Conservation (phyloP, 2,888 invertebrate genomes). For the Adelognathus sp. region DNA sequence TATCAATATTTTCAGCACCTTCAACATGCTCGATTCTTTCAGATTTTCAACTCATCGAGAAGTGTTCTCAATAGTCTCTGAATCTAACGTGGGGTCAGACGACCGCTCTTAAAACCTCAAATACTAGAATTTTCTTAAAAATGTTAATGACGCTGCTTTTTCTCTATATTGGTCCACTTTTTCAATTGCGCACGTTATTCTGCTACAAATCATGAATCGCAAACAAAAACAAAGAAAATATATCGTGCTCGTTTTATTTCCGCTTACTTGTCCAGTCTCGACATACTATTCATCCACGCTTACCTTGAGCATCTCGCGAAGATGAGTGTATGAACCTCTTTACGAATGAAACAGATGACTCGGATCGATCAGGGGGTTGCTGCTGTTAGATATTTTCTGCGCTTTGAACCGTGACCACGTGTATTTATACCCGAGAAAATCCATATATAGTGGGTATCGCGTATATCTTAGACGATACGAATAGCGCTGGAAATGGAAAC, state of each 20-base stretch:
- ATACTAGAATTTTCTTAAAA: too few species aligned
- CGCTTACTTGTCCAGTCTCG: background rate
- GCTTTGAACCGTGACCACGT: slow-evolving; percentile 50
- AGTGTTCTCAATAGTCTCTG: too few species aligned
- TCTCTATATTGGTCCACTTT: too few species aligned
- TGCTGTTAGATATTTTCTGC: slow-evolving; percentile 48
- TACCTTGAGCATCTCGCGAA: slow-evolving; percentile 54
- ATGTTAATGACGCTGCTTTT: too few species aligned
- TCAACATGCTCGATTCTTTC: too few species aligned
- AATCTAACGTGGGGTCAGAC: too few species aligned
- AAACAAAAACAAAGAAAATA: too few species aligned
- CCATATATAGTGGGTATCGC: slow-evolving; percentile 10
- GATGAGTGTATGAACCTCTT: background rate
- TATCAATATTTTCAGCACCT: too few species aligned
- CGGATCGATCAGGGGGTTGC: slow-evolving; percentile 48
- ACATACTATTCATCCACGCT: background rate
- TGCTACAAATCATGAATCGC: too few species aligned
- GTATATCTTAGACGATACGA: slow-evolving; percentile 31
- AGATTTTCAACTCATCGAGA: too few species aligned
- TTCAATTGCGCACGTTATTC: too few species aligned
- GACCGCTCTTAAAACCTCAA: too few species aligned
- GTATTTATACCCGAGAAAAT: slow-evolving; percentile 62
- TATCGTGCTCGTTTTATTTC: background rate
- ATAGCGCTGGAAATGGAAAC: slow-evolving; percentile 52
- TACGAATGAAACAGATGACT: background rate